Evolutionary conservation across 2,113 vertebrate genomes (phyloP), one percentile per base, ranked within the genome.

Genomic region (Muntiacus reevesi): DNA sequence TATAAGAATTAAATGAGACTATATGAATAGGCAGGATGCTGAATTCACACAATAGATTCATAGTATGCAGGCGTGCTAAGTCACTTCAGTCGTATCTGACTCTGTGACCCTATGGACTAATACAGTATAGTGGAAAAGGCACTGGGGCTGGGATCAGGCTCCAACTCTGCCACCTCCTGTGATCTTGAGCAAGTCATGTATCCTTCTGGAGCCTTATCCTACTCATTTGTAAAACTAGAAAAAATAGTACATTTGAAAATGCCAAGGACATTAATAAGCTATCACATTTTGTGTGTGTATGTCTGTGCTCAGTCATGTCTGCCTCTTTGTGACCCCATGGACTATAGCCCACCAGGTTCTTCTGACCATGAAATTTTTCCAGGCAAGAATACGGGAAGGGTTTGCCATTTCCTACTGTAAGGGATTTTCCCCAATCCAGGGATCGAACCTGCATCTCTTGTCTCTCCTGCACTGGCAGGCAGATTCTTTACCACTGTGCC

Each of bases 161-260:
- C 40, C 8, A 92, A 62, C 10, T 60, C 50, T 36, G 74, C 67
- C 36, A 45, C n/a, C 81, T 87, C 50, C 43, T 74, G 16, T 45
- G 19, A 92, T 19, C 81, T 60, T 60, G 16, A 67, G 43, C 28
- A 85, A 88, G 52, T 59, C 60, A 40, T 33, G 54, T 33, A 36
- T 27, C 21, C 27, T 67, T 87, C 25, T 45, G 30, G 28, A 78
- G 21, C 2, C 81, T 76, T 88, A 71, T 12, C 19, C 60, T 45
- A 81, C 19, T 47, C 67, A 89, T 40, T 86, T 85, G 54, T 87
- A 91, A 87, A 88, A 88, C 25, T 17, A 11, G 79, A 90, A 54
- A 74, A 76, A 55, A 55, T 52, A 57, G 25, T 47, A 25, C 40
- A 79, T 62, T 83, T 92, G 76, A 62, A 89, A 93, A 96, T 74